Base-by-base conservation (phyloP, 2,888 invertebrate species). In the Lepidochrysops patricia region DNA sequence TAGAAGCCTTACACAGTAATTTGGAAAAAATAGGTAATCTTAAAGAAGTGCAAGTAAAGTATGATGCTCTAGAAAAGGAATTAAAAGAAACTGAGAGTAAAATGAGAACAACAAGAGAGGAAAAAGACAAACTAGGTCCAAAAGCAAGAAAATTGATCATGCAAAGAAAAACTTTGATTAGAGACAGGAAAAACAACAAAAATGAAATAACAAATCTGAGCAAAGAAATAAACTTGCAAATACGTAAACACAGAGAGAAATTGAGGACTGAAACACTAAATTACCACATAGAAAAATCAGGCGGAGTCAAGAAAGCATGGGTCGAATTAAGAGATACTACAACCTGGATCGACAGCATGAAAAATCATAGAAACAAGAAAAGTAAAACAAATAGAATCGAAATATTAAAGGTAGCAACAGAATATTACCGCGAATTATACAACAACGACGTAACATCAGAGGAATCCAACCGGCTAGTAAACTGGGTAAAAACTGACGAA, bases 361-460 rank as follows among this genome's bases (percentile, higher is more conserved):
- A 23, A n/a, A 34, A 61, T 26, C 32, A 57, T 27, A 61, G 34
- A 61, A 61, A 29, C 27, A 43, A 61, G 19, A 57, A 57, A 15
- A 13, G 13, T 4, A 61, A 61, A 50, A 13, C 49, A 15, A 57
- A 43, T 43, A 61, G 52, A 61, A 57, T 25, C 3, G 37, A 61
- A n/a, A 61, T 57, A 50, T 29, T 60, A 49, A 19, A 60, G 2
- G 37, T 37, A 35, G 60, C 60, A 13, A 58, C 52, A 2, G 54
- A 60, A 5, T 62, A 52, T 48, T 58, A 61, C 48, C 56, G 58
- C 4, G 49, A 58, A 48, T 52, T 61, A 5, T 61, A 61, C 23
- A 32, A 27, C n/a, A 32, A 56, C 15, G 15, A 61, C 12, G 13
- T 43, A 59, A 57, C 1, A 23, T 26, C 23, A 57, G 23, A 26